These are phyloP conservation scores for Acanthornis magna DNA, from an alignment of 2,797 vertebrate genomes.

Conservation along the genomic window DNA sequence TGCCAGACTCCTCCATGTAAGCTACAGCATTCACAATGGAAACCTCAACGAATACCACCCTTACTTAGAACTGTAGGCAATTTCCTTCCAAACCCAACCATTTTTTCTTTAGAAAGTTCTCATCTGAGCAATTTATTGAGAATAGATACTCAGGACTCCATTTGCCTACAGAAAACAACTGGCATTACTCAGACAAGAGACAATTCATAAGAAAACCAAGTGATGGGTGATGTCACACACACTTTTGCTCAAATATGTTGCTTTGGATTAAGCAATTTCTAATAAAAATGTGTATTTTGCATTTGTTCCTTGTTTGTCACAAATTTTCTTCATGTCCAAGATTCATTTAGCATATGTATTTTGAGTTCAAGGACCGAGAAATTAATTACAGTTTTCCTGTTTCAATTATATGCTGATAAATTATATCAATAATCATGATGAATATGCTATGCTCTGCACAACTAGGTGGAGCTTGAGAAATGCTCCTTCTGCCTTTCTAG, in stretches of 20 bases:
- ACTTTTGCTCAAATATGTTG: neutral
- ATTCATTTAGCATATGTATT: neutral
- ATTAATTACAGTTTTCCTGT: neutral
- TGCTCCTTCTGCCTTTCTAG: neutral
- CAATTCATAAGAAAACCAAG: neutral
- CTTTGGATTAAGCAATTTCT: neutral
- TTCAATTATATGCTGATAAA: neutral
- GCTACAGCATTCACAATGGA: neutral
- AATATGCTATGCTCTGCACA: neutral
- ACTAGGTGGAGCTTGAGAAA: neutral
- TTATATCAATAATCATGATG: neutral
- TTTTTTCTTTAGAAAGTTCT: neutral
- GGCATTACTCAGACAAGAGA: neutral
- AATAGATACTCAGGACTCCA: neutral
- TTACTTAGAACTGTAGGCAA: neutral
- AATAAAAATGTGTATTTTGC: neutral
- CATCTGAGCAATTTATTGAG: neutral
- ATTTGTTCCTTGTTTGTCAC: neutral
- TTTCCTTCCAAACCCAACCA: neutral
- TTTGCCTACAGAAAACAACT: neutral
- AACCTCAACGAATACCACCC: neutral
- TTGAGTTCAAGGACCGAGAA: neutral
- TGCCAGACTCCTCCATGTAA: neutral
- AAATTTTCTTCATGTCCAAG: neutral
- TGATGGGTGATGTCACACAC: neutral